Percentiles rank a stretch among this genome's conserved stretches.
Conservation (phyloP, 2,797 vertebrate genomes). For the Cheirogaleus major region DNA sequence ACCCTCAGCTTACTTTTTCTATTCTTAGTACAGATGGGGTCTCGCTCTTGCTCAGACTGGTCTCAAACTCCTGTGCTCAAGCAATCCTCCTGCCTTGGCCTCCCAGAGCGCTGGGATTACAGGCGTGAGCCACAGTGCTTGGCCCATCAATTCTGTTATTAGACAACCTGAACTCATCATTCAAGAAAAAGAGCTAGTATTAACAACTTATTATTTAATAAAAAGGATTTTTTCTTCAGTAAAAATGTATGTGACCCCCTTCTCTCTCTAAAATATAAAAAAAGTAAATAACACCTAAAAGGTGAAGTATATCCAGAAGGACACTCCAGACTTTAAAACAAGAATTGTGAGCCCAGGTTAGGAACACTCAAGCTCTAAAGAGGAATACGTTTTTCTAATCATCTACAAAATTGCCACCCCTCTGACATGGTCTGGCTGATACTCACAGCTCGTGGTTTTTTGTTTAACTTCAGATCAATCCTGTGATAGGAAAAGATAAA, state of each 20-base stretch:
- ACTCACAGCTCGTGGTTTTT: constrained; percentile 99
- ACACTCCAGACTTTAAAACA: background rate
- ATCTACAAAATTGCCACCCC: constrained; percentile 9
- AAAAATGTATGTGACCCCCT: background rate
- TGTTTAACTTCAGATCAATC: constrained; percentile 99
- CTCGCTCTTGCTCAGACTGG: too few relatives aligned
- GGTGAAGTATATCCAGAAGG: background rate
- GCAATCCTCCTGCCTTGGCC: too few relatives aligned
- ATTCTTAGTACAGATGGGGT: too few relatives aligned
- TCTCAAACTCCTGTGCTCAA: too few relatives aligned
- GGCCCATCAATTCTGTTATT: background rate
- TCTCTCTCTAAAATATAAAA: constrained; percentile 21
- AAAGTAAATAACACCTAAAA: background rate
- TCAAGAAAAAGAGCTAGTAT: background rate
- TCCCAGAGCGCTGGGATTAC: too few relatives aligned
- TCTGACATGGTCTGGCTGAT: constrained; percentile 67
- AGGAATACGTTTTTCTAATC: background rate
- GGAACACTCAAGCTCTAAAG: background rate
- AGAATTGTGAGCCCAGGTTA: background rate
- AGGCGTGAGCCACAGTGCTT: too few relatives aligned
- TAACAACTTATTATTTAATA: constrained; percentile 21
- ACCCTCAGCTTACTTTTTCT: too few relatives aligned
- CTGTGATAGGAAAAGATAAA: constrained; percentile 87
- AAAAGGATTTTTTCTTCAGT: background rate
- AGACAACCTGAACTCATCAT: constrained; percentile 1